Conservation (phyloP, 2,113 vertebrate species). For the Anoura caudifer region DNA sequence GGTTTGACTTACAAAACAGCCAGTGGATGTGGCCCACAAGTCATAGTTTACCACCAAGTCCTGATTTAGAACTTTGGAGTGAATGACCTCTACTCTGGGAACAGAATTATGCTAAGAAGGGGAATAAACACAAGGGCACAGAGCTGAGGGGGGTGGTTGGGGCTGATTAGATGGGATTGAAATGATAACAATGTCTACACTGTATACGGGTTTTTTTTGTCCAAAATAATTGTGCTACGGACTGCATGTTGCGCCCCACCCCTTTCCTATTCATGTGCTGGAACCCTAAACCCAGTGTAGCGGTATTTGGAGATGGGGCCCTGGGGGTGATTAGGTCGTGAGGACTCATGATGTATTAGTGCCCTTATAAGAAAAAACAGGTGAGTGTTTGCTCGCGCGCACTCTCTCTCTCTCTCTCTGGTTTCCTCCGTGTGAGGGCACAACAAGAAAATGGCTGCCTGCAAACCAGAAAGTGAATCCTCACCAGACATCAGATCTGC, state of each 20-base stretch:
- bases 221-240: not conserved
- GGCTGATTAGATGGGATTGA: not conserved
- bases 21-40: not conserved
- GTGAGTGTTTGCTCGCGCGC: not conserved
- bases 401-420: not conserved
- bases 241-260: not conserved
- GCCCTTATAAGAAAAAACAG: not conserved
- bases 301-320: not conserved
- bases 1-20: not conserved
- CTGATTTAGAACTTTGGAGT: not conserved
- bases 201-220: not conserved
- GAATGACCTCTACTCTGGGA: not conserved
- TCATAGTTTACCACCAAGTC: not conserved
- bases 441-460: not conserved
- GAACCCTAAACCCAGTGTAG: not conserved
- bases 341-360: not conserved
- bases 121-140: not conserved
- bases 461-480: not conserved
- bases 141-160: not conserved
- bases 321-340: not conserved
- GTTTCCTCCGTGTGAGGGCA: not conserved
- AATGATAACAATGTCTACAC: not conserved
- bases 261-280: not conserved
- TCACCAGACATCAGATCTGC: not conserved
- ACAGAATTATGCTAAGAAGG: not conserved